Evolutionary conservation across 2,113 vertebrate genomes (phyloP).

Genomic region (Forbesichthys agassizii): DNA sequence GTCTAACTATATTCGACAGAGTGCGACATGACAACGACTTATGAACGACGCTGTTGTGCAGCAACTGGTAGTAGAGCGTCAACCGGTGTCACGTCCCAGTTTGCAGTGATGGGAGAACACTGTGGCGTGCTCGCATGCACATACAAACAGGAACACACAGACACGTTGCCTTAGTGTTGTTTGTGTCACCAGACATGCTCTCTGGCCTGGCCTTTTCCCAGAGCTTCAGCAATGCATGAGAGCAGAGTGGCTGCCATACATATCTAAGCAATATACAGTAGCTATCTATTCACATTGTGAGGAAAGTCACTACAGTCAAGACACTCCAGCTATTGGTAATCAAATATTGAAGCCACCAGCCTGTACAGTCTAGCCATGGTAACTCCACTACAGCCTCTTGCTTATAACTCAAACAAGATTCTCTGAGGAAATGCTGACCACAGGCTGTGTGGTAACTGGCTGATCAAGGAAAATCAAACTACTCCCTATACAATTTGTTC

Average conservation of each 20-base stretch:
- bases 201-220: slow-evolving; percentile 29
- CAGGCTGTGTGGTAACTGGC: too few relatives aligned
- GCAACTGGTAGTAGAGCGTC: background rate
- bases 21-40: background rate
- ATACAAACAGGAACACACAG: background rate
- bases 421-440: too few relatives aligned
- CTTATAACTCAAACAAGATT: too few relatives aligned
- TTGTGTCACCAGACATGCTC: background rate
- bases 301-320: slow-evolving; percentile 18
- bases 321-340: slow-evolving; percentile 28
- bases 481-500: too few relatives aligned
- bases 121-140: background rate
- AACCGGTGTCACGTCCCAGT: background rate
- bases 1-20: slow-evolving; percentile 25
- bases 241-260: slow-evolving; percentile 32
- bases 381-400: too few relatives aligned
- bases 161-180: background rate
- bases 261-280: slow-evolving; percentile 20
- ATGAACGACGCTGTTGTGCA: background rate
- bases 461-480: too few relatives aligned
- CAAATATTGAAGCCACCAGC: slow-evolving; percentile 33
- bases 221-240: slow-evolving; percentile 38
- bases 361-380: too few relatives aligned
- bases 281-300: slow-evolving; percentile 34
- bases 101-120: background rate